Percentiles rank a stretch among this genome's conserved stretches.
These are phyloP conservation scores for Stigmatopora argus DNA, from an alignment of 2,113 vertebrate species.

Conservation along the genomic window DNA sequence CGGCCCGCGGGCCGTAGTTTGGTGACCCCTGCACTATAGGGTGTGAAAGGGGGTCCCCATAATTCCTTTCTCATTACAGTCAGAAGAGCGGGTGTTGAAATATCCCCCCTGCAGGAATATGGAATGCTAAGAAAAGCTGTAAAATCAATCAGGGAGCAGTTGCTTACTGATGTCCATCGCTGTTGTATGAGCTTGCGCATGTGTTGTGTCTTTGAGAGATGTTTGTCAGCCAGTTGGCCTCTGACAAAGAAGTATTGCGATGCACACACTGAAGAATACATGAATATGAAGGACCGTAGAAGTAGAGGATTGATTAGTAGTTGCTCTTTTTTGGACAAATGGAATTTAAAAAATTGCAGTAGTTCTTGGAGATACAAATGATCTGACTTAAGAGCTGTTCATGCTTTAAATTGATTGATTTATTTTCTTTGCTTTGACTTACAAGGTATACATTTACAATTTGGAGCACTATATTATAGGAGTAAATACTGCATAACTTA, in stretches of 20 bases:
- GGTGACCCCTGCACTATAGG: too few relatives aligned
- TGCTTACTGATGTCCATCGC: conserved; percentile 67
- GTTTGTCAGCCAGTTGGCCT: conserved; percentile 30
- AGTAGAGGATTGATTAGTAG: neutral
- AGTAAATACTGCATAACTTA: too few relatives aligned
- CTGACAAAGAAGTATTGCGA: conserved; percentile 37
- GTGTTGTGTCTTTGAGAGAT: neutral
- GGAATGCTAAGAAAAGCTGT: conserved; percentile 25
- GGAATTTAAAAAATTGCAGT: conserved; percentile 10
- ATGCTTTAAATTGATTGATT: too few relatives aligned
- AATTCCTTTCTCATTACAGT: conserved; percentile 40
- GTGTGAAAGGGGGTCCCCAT: conserved; percentile 41
- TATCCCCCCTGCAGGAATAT: conserved; percentile 48
- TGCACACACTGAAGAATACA: conserved; percentile 6
- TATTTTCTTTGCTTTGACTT: too few relatives aligned
- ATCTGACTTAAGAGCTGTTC: neutral
- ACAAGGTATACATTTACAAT: too few relatives aligned
- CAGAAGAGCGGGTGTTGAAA: conserved; percentile 48
- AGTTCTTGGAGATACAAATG: neutral
- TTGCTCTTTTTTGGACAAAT: neutral
- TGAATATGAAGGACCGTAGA: neutral
- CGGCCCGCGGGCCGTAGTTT: too few relatives aligned
- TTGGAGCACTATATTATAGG: too few relatives aligned
- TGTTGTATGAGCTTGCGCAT: conserved; percentile 43
- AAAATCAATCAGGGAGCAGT: conserved; percentile 58